Evolutionary conservation across 2,888 invertebrate genomes (phyloP), one percentile per base, ranked within the genome.

Genomic region (Dione vanillae): DNA sequence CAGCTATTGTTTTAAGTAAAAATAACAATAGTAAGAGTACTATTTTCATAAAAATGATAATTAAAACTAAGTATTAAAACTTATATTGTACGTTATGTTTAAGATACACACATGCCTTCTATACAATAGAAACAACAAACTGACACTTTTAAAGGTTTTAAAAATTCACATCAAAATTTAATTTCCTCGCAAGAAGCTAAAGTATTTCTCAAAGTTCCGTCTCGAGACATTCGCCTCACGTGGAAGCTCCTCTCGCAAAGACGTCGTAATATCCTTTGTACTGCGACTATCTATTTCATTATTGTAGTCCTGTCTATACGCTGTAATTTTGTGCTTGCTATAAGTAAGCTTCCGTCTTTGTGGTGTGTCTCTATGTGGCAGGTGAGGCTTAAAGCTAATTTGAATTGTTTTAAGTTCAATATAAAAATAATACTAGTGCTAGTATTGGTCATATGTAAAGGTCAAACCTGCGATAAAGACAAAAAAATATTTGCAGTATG

Each of bases 251-350:
- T 65, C 70, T 67, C 62, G 70, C 43, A 67, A 73, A 70, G 70
- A 59, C 70, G 45, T 45, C 19, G 65, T 64, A 65, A 73, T 70
- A 52, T 67, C 72, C 72, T 73, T 73, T 73, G 70, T 70, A 58
- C 47, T 64, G 5, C 16, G 37, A 37, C 37, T 56, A 49, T 52
- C 67, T 67, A 67, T 70, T 73, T 70, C 67, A 73, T 73, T 73
- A 62, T 43, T 62, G 49, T 43, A n/a, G 27, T n/a, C 27, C 54
- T 54, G 41, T 19, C 65, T 54, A 45, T 61, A 61, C 43, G n/a
- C 20, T 61, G 43, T 43, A 20, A 41, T 41, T 43, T 61, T 45
- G 27, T 43, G 27, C 43, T 59, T 59, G 43, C 41, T 41, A 12
- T 43, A 59, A 43, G 59, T n/a, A 27, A 59, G 41, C 20, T 9